These are phyloP conservation scores for Spilosoma lubricipeda DNA, from an alignment of 2,888 invertebrate genomes.

Conservation along the genomic window DNA sequence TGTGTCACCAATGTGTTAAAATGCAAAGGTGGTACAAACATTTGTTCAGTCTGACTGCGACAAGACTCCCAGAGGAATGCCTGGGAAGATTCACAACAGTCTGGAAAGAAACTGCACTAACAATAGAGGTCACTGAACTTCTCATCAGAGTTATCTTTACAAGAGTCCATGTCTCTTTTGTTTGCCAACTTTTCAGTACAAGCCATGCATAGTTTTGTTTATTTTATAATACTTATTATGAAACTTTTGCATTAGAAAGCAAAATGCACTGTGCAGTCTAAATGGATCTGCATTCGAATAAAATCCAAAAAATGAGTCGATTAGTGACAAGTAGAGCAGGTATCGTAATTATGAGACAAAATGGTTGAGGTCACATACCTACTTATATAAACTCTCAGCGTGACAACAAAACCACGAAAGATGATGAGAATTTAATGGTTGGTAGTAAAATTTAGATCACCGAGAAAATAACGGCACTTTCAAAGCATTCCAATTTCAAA, in stretches of 20 bases:
- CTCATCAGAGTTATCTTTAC: background rate
- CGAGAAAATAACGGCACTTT: conserved; percentile 38
- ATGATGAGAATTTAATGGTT: conserved; percentile 52
- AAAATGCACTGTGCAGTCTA: background rate
- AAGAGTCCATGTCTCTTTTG: background rate
- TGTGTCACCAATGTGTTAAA: background rate
- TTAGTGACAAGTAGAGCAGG: conserved; percentile 34
- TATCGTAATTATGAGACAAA: conserved; percentile 50
- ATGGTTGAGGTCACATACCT: conserved; percentile 45
- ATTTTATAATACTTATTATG: background rate
- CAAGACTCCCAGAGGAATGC: background rate
- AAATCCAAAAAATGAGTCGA: conserved; percentile 34
- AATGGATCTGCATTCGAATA: conserved; percentile 23
- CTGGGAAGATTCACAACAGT: background rate
- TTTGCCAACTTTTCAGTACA: background rate
- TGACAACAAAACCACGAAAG: conserved; percentile 44
- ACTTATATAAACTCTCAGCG: conserved; percentile 28
- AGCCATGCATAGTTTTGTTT: background rate
- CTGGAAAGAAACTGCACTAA: background rate
- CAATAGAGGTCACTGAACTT: conserved; percentile 1
- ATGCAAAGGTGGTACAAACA: background rate
- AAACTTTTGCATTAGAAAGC: background rate
- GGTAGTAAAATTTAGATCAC: conserved; percentile 44
- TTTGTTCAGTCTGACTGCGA: background rate
- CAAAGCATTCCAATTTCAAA: conserved; percentile 25